A percentile compares a stretch with the other conserved stretches of the same genome.
phyloP scores from a whole-genome alignment of 2,888 invertebrate species.

The Parapristionchus giblindavisi region DNA sequence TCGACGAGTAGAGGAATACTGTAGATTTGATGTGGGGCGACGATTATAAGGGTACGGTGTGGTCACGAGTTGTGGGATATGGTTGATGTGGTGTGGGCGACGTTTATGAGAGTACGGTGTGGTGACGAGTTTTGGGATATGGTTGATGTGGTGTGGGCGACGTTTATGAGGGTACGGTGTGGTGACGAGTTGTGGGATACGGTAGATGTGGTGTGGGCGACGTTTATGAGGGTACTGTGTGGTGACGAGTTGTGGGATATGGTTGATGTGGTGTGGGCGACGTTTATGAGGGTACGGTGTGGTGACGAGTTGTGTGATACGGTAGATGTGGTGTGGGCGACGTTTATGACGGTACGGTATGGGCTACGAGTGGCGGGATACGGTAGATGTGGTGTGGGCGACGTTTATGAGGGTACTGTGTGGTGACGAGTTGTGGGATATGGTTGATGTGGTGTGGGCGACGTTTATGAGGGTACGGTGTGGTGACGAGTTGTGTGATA shows the following conservation, averaged over 20 bases:
- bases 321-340: constrained; percentile 8
- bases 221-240: not conserved
- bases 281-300: not conserved
- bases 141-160: constrained; percentile 10
- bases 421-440: too few relatives aligned
- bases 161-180: not conserved
- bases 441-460: too few relatives aligned
- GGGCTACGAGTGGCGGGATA: too few relatives aligned
- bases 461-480: not conserved
- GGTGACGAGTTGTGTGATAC: not conserved
- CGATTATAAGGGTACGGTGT: not conserved
- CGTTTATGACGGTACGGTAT: not conserved
- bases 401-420: not conserved
- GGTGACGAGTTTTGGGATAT: not conserved
- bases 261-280: constrained; percentile 10
- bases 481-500: too few relatives aligned
- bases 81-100: too few relatives aligned
- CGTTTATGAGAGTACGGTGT: not conserved
- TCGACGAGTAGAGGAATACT: too few relatives aligned
- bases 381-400: constrained; percentile 3
- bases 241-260: not conserved
- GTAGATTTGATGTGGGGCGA: too few relatives aligned
- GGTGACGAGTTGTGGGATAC: not conserved
- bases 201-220: constrained; percentile 8
- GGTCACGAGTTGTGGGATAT: too few relatives aligned